Conservation (phyloP, 2,797 vertebrate genomes). For the Thamnophis elegans region DNA sequence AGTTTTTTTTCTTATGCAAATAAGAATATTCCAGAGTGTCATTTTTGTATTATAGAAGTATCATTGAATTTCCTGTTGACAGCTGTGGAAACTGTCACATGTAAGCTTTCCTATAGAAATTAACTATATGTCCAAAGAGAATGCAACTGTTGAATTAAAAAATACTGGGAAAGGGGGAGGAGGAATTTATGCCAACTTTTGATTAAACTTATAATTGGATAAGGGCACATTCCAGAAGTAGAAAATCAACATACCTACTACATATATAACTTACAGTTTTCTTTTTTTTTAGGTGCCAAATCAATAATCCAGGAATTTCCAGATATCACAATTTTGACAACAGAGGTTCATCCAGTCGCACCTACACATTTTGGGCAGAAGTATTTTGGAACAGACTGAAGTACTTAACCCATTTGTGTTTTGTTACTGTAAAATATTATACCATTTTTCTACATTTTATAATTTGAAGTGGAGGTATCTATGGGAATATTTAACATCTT, state of each 20-base stretch:
- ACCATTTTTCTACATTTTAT: slow-evolving; percentile 54
- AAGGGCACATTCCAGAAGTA: not conserved
- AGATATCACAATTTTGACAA: slow-evolving; percentile 96
- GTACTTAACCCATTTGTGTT: slow-evolving; percentile 47
- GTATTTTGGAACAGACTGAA: slow-evolving; percentile 94
- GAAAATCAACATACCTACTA: rapidly evolving
- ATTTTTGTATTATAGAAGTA: not conserved
- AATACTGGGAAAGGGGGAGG: not conserved
- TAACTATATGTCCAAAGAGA: not conserved
- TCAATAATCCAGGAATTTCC: slow-evolving; percentile 98
- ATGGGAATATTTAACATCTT: slow-evolving; percentile 42
- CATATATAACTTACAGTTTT: not conserved
- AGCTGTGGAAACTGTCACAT: not conserved
- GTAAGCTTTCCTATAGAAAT: not conserved
- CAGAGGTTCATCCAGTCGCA: slow-evolving; percentile 92
- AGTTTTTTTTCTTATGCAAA: not conserved
- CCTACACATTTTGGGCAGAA: slow-evolving; percentile 97
- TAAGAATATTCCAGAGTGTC: not conserved
- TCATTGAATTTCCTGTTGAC: not conserved
- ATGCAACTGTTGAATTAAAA: not conserved
- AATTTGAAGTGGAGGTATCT: slow-evolving; percentile 41
- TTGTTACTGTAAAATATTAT: slow-evolving; percentile 43
- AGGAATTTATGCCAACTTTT: not conserved
- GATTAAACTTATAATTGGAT: not conserved
- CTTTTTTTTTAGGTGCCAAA: slow-evolving; percentile 84